Evolutionary conservation across 2,113 vertebrate genomes (phyloP).

Genomic region (Pelodiscus sinensis): DNA sequence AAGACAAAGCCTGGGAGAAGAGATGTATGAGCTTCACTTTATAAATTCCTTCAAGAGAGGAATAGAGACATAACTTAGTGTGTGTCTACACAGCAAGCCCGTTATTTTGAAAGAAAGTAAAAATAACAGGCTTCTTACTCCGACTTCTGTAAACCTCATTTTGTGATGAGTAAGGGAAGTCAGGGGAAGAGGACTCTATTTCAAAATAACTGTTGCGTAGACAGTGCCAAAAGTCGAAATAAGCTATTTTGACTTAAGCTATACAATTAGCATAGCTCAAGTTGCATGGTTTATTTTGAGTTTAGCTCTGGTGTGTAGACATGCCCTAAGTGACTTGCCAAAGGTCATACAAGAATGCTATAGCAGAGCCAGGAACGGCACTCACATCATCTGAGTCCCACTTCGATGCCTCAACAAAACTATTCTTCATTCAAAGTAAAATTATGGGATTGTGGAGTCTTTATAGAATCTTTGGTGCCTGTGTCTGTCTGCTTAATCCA

Average conservation of each 20-base stretch:
- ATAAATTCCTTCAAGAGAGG: neutral
- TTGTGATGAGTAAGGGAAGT: too few relatives aligned
- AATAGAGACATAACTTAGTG: neutral
- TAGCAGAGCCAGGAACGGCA: constrained; percentile 23
- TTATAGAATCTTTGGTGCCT: constrained; percentile 50
- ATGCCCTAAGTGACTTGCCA: constrained; percentile 15
- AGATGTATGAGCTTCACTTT: neutral
- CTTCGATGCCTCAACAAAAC: constrained; percentile 17
- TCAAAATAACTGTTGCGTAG: too few relatives aligned
- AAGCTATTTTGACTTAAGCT: too few relatives aligned
- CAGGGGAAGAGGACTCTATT: too few relatives aligned
- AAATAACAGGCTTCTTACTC: too few relatives aligned
- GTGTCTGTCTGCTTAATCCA: constrained; percentile 50
- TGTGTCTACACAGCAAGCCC: too few relatives aligned
- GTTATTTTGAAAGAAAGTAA: too few relatives aligned
- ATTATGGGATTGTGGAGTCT: neutral
- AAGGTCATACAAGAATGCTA: constrained; percentile 7
- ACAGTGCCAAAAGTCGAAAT: too few relatives aligned
- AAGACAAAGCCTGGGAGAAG: neutral
- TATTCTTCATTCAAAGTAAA: constrained; percentile 69
- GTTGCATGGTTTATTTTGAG: too few relatives aligned
- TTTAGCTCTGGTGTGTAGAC: too few relatives aligned
- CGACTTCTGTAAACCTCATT: too few relatives aligned
- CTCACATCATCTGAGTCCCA: neutral
- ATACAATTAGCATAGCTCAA: too few relatives aligned